phyloP scores from a whole-genome alignment of 2,797 vertebrate species.

The Sciaenops ocellatus region DNA sequence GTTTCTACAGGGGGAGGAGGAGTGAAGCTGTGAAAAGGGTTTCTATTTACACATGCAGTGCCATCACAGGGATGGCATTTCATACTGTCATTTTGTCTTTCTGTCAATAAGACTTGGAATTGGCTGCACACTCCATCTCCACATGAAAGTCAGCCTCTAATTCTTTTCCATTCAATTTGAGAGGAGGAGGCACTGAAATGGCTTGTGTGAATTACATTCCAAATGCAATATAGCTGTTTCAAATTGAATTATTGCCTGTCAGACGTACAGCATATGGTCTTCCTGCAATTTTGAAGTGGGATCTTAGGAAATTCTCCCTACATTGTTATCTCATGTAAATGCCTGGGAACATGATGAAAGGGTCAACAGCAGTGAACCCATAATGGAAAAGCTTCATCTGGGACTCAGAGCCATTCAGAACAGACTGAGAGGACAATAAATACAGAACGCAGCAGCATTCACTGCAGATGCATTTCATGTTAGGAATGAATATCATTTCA shows the following conservation, averaged over 20 bases:
- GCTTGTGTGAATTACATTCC: slow-evolving; percentile 71
- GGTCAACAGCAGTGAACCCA: slow-evolving; percentile 62
- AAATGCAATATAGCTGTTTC: slow-evolving; percentile 75
- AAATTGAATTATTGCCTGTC: slow-evolving; percentile 78
- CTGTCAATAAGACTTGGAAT: slow-evolving; percentile 66
- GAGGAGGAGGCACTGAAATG: slow-evolving; percentile 60
- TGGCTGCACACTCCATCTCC: slow-evolving; percentile 62
- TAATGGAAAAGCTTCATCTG: slow-evolving; percentile 65
- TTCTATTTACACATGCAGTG: slow-evolving; percentile 64
- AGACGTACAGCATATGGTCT: slow-evolving; percentile 60
- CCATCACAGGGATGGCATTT: slow-evolving; percentile 33
- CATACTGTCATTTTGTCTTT: slow-evolving; percentile 63
- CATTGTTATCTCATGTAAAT: slow-evolving; percentile 76
- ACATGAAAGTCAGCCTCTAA: slow-evolving; percentile 73
- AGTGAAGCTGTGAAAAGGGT: slow-evolving; percentile 37
- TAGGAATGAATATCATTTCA: slow-evolving; percentile 38
- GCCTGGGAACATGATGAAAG: slow-evolving; percentile 70
- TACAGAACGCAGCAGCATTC: slow-evolving; percentile 33
- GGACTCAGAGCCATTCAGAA: slow-evolving; percentile 27
- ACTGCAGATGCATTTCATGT: slow-evolving; percentile 34
- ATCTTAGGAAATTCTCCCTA: slow-evolving; percentile 60
- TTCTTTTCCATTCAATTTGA: slow-evolving; percentile 69
- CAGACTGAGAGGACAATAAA: slow-evolving; percentile 39
- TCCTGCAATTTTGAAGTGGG: slow-evolving; percentile 63
- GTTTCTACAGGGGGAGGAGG: neutral